These are phyloP conservation scores for Hydrotaea diabolus DNA, from an alignment of 2,888 invertebrate species.

Conservation along the genomic window DNA sequence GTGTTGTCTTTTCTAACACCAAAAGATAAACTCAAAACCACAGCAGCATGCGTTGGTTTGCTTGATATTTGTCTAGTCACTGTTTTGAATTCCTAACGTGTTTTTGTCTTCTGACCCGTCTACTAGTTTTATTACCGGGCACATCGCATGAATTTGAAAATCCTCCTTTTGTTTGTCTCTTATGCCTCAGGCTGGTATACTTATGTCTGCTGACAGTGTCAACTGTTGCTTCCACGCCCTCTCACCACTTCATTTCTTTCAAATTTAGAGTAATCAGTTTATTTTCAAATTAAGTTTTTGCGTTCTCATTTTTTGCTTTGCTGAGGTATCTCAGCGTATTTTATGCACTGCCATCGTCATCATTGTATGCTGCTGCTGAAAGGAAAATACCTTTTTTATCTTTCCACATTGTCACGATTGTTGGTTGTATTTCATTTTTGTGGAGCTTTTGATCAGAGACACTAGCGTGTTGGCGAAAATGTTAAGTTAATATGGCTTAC, in stretches of 20 bases:
- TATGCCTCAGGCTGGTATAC: conserved; percentile 8
- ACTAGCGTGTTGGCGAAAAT: not conserved
- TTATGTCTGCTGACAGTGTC: conserved; percentile 36
- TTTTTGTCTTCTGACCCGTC: not conserved
- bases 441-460: not conserved
- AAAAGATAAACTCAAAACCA: not conserved
- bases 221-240: not conserved
- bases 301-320: no score
- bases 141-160: conserved; percentile 3
- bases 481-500: not conserved
- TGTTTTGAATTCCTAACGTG: conserved; percentile 25
- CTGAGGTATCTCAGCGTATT: not conserved
- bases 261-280: conserved; percentile 41
- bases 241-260: not conserved
- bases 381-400: conserved; percentile 13
- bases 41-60: not conserved
- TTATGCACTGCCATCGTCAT: not conserved
- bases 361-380: not conserved
- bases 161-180: not conserved
- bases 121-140: no score
- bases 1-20: not conserved
- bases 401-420: conserved; percentile 31
- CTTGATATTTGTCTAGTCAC: conserved; percentile 8
- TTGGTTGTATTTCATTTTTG: not conserved
- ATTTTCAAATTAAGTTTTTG: conserved; percentile 40